Percentiles rank a stretch among this genome's conserved stretches.
These are phyloP conservation scores for Holotrichia oblita DNA, from an alignment of 1,140 invertebrate species.

Conservation along the genomic window DNA sequence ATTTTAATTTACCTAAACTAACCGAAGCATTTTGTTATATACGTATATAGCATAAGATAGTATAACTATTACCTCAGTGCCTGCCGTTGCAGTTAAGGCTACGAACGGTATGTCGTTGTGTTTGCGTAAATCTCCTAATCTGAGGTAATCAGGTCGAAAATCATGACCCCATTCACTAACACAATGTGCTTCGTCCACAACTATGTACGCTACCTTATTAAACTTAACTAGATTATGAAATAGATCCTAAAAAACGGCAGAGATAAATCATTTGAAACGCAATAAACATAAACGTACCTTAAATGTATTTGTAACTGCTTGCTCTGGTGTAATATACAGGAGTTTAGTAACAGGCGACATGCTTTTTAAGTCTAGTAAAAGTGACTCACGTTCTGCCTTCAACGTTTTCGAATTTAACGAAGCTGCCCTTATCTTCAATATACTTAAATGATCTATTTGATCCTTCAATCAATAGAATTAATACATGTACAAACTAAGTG, in stretches of 20 bases:
- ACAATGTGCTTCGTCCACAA: conserved; percentile 98
- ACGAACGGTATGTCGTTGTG: conserved; percentile 82
- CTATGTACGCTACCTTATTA: conserved; percentile 79
- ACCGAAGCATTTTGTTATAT: too few species aligned
- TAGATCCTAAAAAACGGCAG: conserved; percentile 58
- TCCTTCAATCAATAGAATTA: conserved; percentile 62
- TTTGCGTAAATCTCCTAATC: conserved; percentile 77
- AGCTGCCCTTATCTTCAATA: conserved; percentile 78
- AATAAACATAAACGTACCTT: conserved; percentile 60
- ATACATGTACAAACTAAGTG: conserved; percentile 37
- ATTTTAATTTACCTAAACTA: too few species aligned
- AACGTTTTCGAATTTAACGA: conserved; percentile 91
- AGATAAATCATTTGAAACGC: background rate
- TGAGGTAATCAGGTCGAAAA: conserved; percentile 94
- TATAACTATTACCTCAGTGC: conserved; percentile 71
- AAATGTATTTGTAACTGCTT: conserved; percentile 81
- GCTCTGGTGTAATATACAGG: conserved; percentile 93
- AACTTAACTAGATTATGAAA: conserved; percentile 70
- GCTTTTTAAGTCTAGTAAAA: conserved; percentile 78
- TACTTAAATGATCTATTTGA: conserved; percentile 77
- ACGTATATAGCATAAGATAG: too few species aligned
- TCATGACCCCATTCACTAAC: conserved; percentile 99
- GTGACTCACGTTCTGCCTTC: conserved; percentile 74
- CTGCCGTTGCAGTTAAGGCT: conserved; percentile 96
- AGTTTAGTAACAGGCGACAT: conserved; percentile 73